These are phyloP conservation scores for Centrocercus urophasianus DNA, from an alignment of 2,113 vertebrate genomes.

Conservation along the genomic window DNA sequence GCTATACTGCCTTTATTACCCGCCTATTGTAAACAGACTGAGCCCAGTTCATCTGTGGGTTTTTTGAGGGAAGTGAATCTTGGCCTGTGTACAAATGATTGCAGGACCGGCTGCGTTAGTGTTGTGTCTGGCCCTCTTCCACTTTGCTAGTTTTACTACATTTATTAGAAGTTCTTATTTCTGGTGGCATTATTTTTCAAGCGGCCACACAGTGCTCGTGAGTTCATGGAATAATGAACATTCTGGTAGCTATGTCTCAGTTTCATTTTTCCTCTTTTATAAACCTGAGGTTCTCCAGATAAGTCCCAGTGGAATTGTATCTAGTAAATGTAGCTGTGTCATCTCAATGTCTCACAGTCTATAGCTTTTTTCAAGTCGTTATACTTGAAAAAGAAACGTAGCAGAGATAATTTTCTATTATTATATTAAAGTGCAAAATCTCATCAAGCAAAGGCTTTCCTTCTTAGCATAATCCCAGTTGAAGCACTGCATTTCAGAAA, in stretches of 20 bases:
- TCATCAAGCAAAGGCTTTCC: not conserved
- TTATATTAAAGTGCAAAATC: not conserved
- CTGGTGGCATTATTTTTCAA: not conserved
- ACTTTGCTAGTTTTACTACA: not conserved
- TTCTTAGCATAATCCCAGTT: not conserved
- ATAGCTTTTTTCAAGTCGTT: not conserved
- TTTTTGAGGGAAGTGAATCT: not conserved
- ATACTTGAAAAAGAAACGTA: not conserved
- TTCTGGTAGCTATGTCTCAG: not conserved
- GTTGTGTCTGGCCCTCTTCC: not conserved
- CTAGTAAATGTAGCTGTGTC: not conserved
- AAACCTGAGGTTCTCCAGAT: not conserved
- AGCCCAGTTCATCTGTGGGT: not conserved
- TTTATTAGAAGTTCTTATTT: not conserved
- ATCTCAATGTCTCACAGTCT: not conserved
- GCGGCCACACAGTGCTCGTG: not conserved
- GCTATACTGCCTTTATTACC: not conserved
- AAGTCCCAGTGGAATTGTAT: not conserved
- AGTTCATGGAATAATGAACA: not conserved
- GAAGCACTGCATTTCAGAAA: not conserved
- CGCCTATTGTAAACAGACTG: not conserved
- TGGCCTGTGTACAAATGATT: not conserved
- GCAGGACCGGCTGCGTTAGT: not conserved
- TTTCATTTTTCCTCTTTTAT: not conserved
- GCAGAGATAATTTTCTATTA: constrained; percentile 7